Percentiles rank a stretch among this genome's conserved stretches.
Conservation (phyloP, 2,888 invertebrate species). For the Campoplex capitator region DNA sequence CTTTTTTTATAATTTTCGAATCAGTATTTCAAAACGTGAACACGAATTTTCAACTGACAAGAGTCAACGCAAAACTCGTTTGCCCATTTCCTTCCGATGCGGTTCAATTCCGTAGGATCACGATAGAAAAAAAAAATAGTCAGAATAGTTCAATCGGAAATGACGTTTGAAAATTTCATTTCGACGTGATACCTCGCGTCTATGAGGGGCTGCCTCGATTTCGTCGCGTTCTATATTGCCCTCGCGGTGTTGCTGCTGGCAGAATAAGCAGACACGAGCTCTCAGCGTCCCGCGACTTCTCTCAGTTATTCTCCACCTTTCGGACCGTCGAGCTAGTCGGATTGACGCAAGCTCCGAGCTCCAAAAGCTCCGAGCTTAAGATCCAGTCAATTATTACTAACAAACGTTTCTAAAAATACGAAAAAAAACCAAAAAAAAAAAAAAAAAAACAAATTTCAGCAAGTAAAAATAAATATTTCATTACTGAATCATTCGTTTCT, state of each 20-base stretch:
- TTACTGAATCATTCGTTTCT: neutral
- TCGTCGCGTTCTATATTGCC: conserved; percentile 60
- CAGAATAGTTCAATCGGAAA: neutral
- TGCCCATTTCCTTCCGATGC: neutral
- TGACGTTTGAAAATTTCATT: conserved; percentile 33
- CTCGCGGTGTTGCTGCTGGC: conserved; percentile 51
- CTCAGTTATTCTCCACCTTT: conserved; percentile 81
- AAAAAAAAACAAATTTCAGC: too few relatives aligned
- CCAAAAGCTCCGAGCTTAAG: conserved; percentile 35
- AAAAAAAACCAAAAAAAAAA: neutral
- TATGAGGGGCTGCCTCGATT: conserved; percentile 23
- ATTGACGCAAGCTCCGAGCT: conserved; percentile 50
- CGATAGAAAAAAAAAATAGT: neutral
- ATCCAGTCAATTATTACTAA: conserved; percentile 10
- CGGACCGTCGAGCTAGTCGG: conserved; percentile 68
- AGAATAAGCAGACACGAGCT: conserved; percentile 63
- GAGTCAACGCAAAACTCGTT: neutral
- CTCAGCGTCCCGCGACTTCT: conserved; percentile 80
- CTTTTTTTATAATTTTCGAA: neutral
- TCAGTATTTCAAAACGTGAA: neutral
- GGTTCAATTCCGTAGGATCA: neutral
- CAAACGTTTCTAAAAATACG: conserved; percentile 17
- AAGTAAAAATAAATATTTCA: neutral
- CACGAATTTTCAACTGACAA: neutral
- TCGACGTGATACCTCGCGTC: conserved; percentile 19